Conservation (phyloP, 1,140 invertebrate genomes). For the Manduca sexta region DNA sequence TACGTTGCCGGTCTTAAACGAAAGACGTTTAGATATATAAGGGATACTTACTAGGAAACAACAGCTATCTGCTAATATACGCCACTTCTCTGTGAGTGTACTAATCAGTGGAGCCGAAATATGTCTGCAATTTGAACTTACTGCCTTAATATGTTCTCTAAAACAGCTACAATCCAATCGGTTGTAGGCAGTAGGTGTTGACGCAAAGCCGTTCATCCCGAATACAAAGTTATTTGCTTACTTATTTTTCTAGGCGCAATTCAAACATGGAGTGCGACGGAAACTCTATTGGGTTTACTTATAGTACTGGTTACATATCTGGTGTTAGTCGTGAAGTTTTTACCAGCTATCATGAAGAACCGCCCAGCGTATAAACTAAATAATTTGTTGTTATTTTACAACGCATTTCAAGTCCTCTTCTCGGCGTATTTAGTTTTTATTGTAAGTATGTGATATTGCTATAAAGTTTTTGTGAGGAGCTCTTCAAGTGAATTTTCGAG, state of each 20-base stretch:
- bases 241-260: conserved; percentile 33
- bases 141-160: no score
- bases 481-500: conserved; percentile 1
- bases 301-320: conserved; percentile 76
- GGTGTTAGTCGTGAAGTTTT: conserved; percentile 76
- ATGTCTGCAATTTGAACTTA: no score
- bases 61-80: no score
- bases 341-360: conserved; percentile 81
- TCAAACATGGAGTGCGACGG: conserved; percentile 36
- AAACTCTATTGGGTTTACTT: conserved; percentile 26
- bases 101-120: no score
- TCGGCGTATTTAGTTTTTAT: conserved; percentile 76
- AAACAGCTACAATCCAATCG: no score
- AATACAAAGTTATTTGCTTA: no score
- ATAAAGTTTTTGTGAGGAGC: conserved; percentile 10
- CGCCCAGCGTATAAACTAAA: conserved; percentile 78
- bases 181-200: no score
- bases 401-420: conserved; percentile 79
- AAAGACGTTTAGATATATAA: no score
- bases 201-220: no score
- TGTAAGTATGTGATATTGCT: conserved; percentile 63
- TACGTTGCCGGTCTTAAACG: no score
- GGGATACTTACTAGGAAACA: no score
- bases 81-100: no score
- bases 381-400: conserved; percentile 78